Evolutionary conservation across 2,888 invertebrate species (phyloP), one percentile per base, ranked within the genome.

Genomic region (Eledone cirrhosa): DNA sequence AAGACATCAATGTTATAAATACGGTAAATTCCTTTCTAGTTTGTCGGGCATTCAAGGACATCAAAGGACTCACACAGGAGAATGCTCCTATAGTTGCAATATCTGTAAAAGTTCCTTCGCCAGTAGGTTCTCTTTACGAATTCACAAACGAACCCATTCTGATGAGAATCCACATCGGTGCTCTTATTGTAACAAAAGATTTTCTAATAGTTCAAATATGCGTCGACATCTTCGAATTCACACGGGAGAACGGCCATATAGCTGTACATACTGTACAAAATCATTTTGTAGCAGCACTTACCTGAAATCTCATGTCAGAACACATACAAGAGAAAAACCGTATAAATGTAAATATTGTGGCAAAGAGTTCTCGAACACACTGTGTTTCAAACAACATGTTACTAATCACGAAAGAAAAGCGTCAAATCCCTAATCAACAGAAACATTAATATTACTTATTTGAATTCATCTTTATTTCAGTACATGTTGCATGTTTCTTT

Each of bases 371-470:
- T 67, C 67, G 14, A 67, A 67, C 22, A 67, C 67, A 29, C 33
- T 33, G 16, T 67, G 67, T 33, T 67, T 67, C 67, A 67, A 67
- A 14, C 67, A 67, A 67, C 67, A 67, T 33, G 67, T 67, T 67
- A 67, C 29, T 16, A 67, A 67, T 29, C 67, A 67, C 8, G 67
- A 67, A 16, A 29, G n/a, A 31, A 16, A 0, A 31, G 67, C 33
- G 67, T 31, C n/a, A 29, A 31, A 22, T 67, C 2, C 33, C 24
- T 8, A 3, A 11, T 31, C 33, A 31, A 31, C 29, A 22, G 16
- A 7, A 19, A 3, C 29, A 29, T 22, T 8, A 13, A 65, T 2
- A n/a, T n/a, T n/a, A n/a, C n/a, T n/a, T n/a, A n/a, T n/a, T n/a
- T n/a, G n/a, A n/a, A n/a, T n/a, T n/a, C n/a, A n/a, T n/a, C n/a